These are phyloP conservation scores for Pteruthius melanotis DNA, from an alignment of 2,113 vertebrate genomes.

Conservation along the genomic window DNA sequence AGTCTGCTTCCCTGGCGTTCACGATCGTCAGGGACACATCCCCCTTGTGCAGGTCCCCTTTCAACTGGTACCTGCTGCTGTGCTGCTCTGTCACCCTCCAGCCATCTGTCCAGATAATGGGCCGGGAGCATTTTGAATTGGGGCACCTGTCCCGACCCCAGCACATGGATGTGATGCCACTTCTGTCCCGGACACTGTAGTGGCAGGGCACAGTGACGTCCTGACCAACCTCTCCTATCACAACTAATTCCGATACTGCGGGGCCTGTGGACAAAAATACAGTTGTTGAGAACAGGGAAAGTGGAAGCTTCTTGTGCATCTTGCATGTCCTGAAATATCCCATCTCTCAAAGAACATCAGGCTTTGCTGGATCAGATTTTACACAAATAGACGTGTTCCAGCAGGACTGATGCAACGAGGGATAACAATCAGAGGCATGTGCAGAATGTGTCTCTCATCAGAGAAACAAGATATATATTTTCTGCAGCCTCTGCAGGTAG, in stretches of 20 bases:
- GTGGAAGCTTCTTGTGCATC: neutral
- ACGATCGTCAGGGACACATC: conserved; percentile 78
- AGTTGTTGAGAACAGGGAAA: neutral
- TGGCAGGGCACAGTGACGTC: conserved; percentile 72
- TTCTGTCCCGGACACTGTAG: neutral
- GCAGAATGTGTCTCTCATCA: neutral
- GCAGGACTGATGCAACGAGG: neutral
- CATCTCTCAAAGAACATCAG: neutral
- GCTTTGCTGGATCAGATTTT: neutral
- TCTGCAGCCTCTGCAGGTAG: neutral
- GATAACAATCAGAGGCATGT: fast-evolving
- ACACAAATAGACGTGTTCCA: fast-evolving
- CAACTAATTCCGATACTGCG: fast-evolving
- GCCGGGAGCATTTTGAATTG: neutral
- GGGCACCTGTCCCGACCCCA: conserved; percentile 75
- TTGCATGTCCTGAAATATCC: neutral
- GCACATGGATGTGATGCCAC: conserved; percentile 47
- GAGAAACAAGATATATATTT: neutral
- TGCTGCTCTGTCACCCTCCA: neutral
- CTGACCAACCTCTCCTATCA: conserved; percentile 68
- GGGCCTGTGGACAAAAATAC: neutral
- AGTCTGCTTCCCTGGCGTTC: conserved; percentile 39
- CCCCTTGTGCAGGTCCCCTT: conserved; percentile 17
- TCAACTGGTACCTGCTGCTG: conserved; percentile 62
- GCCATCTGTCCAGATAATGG: conserved; percentile 66